Evolutionary conservation across 2,113 vertebrate species (phyloP).

Genomic region (Channa maculata): DNA sequence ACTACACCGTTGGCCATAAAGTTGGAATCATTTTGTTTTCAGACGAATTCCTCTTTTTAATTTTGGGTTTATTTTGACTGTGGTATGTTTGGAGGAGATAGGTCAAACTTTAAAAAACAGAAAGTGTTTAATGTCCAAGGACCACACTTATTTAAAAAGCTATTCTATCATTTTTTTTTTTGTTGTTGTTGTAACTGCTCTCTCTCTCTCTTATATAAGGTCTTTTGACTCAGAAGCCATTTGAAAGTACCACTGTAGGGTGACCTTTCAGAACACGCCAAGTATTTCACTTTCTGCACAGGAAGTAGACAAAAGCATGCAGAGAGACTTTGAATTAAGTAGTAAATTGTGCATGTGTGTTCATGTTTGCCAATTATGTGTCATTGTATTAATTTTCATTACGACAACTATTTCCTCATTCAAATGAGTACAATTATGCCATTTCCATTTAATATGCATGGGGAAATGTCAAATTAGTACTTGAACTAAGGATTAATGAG

Average conservation of each 20-base stretch:
- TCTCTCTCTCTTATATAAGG: slow-evolving; percentile 21
- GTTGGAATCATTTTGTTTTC: too few species aligned
- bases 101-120: not conserved
- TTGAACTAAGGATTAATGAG: slow-evolving; percentile 47
- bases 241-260: slow-evolving; percentile 17
- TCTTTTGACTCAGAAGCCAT: slow-evolving; percentile 11
- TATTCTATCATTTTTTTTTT: not conserved
- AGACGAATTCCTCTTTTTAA: too few species aligned
- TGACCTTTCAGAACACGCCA: slow-evolving; percentile 29
- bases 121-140: not conserved
- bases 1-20: not conserved
- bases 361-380: slow-evolving; percentile 1
- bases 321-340: not conserved
- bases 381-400: slow-evolving; percentile 16
- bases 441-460: slow-evolving; percentile 41
- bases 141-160: not conserved
- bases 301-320: not conserved
- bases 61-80: not conserved
- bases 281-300: not conserved
- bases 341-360: not conserved
- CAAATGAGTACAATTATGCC: not conserved
- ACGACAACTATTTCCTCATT: slow-evolving; percentile 14
- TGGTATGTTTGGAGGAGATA: too few species aligned
- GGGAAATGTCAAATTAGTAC: slow-evolving; percentile 46
- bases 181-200: not conserved